A percentile compares a stretch with the other conserved stretches of the same genome.
These are phyloP conservation scores for Osmerus mordax DNA, from an alignment of 2,113 vertebrate genomes.

Conservation along the genomic window DNA sequence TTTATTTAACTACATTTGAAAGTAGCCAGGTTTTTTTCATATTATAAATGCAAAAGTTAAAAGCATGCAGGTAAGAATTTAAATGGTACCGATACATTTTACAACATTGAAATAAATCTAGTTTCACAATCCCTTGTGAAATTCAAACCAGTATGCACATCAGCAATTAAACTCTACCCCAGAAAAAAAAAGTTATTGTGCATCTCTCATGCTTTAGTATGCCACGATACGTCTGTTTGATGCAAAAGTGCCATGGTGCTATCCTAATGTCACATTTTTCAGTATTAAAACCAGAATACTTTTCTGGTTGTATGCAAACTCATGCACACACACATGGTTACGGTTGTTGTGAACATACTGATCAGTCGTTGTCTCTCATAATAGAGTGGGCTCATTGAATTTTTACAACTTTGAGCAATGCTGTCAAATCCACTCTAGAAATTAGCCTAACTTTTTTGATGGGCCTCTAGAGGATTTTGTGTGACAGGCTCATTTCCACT, in stretches of 20 bases:
- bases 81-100: background rate
- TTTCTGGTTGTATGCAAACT: too few species aligned
- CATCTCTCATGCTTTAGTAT: too few species aligned
- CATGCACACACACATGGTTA: background rate
- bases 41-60: too few species aligned
- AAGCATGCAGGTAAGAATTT: too few species aligned
- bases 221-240: background rate
- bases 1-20: too few species aligned
- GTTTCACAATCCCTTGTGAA: background rate
- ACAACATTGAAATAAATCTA: background rate
- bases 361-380: slow-evolving; percentile 45
- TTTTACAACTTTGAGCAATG: slow-evolving; percentile 66
- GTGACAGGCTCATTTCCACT: slow-evolving; percentile 73
- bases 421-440: slow-evolving; percentile 66
- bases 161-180: background rate
- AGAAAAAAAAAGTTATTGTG: background rate
- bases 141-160: background rate
- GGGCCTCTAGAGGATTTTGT: slow-evolving; percentile 65
- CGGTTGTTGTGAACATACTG: slow-evolving; percentile 22
- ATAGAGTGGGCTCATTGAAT: slow-evolving; percentile 57
- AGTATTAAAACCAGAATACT: too few species aligned
- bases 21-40: too few species aligned
- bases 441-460: slow-evolving; percentile 56
- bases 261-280: too few species aligned
- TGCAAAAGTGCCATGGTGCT: too few species aligned